Base-by-base conservation (phyloP, 1,140 invertebrate genomes). In the Drosophila bifasciata region DNA sequence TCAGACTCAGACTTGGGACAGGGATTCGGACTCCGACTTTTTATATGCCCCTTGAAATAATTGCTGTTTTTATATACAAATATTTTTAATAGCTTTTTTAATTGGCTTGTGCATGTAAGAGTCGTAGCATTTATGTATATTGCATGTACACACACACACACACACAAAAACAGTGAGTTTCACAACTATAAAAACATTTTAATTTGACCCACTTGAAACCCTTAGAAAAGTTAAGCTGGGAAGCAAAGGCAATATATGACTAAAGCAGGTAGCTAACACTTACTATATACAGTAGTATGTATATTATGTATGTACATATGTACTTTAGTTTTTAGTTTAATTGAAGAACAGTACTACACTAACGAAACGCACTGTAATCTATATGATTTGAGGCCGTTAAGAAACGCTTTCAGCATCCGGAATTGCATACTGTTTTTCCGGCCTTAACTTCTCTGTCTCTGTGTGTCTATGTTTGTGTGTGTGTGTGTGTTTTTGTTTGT, bases 1-100 rank as follows among this genome's bases (percentile, higher is more conserved):
- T 41, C 41, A 28, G 40, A 51, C 66, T 49, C 15, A 6, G 23
- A 25, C 5, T 25, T n/a, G n/a, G n/a, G n/a, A n/a, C n/a, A n/a
- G 0, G 23, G 44, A 16, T 17, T 46, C 36, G 36, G 44, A 51
- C 59, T 72, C 48, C 40, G 48, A 40, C 72, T 48, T 56, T 75
- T 59, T n/a, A n/a, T n/a, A 60, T 56, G 70, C 70, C 71, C 48
- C n/a, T n/a, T 58, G 72, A 79, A 85, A 86, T 85, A 85, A 85
- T 86, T 85, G 77, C 81, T 70, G 67, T 86, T 80, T 80, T 79
- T 62, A 60, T 76, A 76, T 75, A n/a, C 53, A 72, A 76, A 76
- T 64, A 77, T 74, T 80, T 85, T 80, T 86, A 79, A 69, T 77
- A 80, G 67, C 62, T 77, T 85, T 80, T 73, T 48, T 76, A 71